Evolutionary conservation across 1,140 invertebrate genomes (phyloP), one percentile per base, ranked within the genome.

Genomic region (Megalopta genalis): DNA sequence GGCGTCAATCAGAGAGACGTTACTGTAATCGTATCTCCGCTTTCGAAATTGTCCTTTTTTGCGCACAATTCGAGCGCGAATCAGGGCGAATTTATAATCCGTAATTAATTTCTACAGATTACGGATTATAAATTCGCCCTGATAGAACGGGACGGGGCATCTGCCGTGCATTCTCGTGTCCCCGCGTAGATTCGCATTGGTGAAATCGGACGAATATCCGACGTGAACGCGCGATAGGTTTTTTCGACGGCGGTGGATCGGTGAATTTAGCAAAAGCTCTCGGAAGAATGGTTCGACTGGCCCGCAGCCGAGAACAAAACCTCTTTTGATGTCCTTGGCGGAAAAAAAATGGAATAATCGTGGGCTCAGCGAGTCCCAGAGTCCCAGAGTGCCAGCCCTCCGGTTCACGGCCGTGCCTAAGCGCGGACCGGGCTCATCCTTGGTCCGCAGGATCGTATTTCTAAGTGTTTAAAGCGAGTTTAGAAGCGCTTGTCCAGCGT

Each of bases 381-480:
- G 32, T 32, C 32, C 32, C 32, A 32, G 32, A 32, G 32, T 32
- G 32, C 1, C 32, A 57, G 54, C 21, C 54, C 54, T n/a, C 21
- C 18, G 54, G 54, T 57, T 57, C 54, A n/a, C 21, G 54, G 54
- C n/a, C 54, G 21, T n/a, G n/a, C 54, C 54, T 57, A 57, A 52
- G 54, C 54, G 21, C 54, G 54, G 54, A 57, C 7, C 54, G 54
- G 54, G n/a, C 10, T 69, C 73, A 74, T 85, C 82, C 73, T 84
- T 74, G 82, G 37, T 9, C n/a, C 77, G 39, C 23, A 66, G 77
- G 79, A 81, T 85, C 73, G 66, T 85, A 84, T 84, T 77, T 77
- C 82, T 60, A 69, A 84, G 68, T 84, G 78, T 85, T 84, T 77
- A 77, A 72, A 65, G 65, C 39, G 78, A 70, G 57, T 81, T 84